Conservation (phyloP, 1,140 invertebrate genomes). For the Calliopsis andreniformis region DNA sequence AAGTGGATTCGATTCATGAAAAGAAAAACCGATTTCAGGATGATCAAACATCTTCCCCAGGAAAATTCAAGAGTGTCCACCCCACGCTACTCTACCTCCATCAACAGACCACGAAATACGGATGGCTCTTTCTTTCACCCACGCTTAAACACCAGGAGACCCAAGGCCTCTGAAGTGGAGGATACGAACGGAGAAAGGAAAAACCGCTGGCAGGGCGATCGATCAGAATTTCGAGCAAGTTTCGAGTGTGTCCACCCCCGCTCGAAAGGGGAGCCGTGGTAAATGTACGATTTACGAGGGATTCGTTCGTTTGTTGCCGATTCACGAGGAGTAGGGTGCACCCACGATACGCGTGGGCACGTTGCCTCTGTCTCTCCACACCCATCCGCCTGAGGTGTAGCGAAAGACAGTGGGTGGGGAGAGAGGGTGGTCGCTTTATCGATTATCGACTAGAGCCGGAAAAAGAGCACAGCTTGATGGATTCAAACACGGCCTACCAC, state of each 20-base stretch:
- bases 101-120: no score
- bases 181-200: neutral
- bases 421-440: conserved; percentile 45
- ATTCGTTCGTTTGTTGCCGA: conserved; percentile 32
- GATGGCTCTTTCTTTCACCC: no score
- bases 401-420: conserved; percentile 14
- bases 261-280: neutral
- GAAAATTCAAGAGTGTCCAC: no score
- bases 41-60: no score
- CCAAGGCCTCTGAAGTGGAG: no score
- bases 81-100: no score
- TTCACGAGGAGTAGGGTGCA: conserved; percentile 38
- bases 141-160: no score
- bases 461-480: conserved; percentile 68
- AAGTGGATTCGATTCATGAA: no score
- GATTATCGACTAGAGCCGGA: conserved; percentile 64
- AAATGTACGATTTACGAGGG: conserved; percentile 52
- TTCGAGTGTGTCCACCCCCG: conserved; percentile 7
- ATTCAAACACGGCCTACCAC: conserved; percentile 69
- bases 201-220: conserved; percentile 10
- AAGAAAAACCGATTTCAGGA: no score
- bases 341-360: conserved; percentile 15
- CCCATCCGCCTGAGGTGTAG: conserved; percentile 24
- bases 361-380: neutral
- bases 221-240: conserved; percentile 55